A percentile compares a stretch with the other conserved stretches of the same genome.
phyloP scores from a whole-genome alignment of 2,113 vertebrate species.

The Ascaphus truei region DNA sequence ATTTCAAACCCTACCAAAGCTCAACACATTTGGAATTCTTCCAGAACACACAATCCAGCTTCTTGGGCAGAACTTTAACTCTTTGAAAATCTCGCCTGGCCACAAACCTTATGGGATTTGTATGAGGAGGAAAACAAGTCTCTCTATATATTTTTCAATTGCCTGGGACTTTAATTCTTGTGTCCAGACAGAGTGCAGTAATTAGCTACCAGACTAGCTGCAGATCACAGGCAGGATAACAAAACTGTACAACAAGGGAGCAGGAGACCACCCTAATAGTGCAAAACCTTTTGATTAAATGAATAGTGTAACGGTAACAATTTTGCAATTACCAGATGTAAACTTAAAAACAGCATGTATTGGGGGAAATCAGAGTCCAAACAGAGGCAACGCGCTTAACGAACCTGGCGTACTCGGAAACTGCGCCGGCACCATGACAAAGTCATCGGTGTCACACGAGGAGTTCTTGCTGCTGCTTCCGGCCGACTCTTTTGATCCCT shows the following conservation, averaged over 20 bases:
- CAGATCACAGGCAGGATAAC: not conserved
- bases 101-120: not conserved
- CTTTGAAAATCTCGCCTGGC: constrained; percentile 1
- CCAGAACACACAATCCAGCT: not conserved
- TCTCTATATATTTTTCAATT: constrained; percentile 5
- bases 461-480: constrained; percentile 87
- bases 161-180: constrained; percentile 18
- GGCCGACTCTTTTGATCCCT: constrained; percentile 66
- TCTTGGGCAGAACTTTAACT: not conserved
- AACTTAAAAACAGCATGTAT: too few species aligned
- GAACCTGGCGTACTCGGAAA: constrained; percentile 69
- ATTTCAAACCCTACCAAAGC: not conserved
- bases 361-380: too few species aligned
- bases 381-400: not conserved
- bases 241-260: too few species aligned
- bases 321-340: too few species aligned
- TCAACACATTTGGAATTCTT: not conserved
- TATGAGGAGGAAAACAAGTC: not conserved
- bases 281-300: too few species aligned
- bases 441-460: constrained; percentile 84
- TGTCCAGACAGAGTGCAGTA: not conserved
- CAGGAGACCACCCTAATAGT: too few species aligned
- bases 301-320: too few species aligned
- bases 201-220: constrained; percentile 10
- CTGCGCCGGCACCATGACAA: constrained; percentile 85